A percentile compares a stretch with the other conserved stretches of the same genome.
These are phyloP conservation scores for Leucoraja erinaceus DNA, from an alignment of 2,113 vertebrate genomes.

Conservation along the genomic window DNA sequence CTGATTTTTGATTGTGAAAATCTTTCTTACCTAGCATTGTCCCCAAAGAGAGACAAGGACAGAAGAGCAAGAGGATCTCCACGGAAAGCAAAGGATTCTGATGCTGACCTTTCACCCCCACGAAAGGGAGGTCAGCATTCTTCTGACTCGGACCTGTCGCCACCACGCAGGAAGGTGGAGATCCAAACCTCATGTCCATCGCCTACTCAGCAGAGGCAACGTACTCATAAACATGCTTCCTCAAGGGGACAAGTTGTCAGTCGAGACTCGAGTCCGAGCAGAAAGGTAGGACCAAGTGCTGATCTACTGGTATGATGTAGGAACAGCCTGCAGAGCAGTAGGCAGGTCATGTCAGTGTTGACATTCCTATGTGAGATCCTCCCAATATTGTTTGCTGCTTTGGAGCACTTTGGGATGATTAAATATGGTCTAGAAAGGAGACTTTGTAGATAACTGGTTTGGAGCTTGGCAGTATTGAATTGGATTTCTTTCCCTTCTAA, in stretches of 20 bases:
- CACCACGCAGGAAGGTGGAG: conserved; percentile 41
- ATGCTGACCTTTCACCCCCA: conserved; percentile 40
- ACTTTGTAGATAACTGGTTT: neutral
- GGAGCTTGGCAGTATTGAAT: neutral
- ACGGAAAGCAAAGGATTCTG: conserved; percentile 20
- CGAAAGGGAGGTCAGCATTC: conserved; percentile 24
- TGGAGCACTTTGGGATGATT: neutral
- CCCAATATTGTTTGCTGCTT: neutral
- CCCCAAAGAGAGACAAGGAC: conserved; percentile 44
- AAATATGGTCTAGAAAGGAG: neutral
- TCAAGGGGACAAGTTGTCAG: conserved; percentile 50
- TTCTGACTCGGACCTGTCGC: conserved; percentile 52
- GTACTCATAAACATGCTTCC: conserved; percentile 53
- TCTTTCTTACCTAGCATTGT: conserved; percentile 48
- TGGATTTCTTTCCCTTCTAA: neutral
- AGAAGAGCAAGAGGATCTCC: neutral
- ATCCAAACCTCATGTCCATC: conserved; percentile 46
- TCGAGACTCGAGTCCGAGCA: conserved; percentile 21
- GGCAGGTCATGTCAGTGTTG: no score
- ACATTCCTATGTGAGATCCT: neutral
- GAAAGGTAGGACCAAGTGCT: neutral
- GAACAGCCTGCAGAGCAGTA: neutral
- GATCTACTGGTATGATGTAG: neutral
- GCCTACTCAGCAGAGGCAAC: conserved; percentile 49
- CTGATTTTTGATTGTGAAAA: neutral